Evolutionary conservation across 2,113 vertebrate species (phyloP), one percentile per base, ranked within the genome.

Genomic region (Sinocyclocheilus maitianheensis): DNA sequence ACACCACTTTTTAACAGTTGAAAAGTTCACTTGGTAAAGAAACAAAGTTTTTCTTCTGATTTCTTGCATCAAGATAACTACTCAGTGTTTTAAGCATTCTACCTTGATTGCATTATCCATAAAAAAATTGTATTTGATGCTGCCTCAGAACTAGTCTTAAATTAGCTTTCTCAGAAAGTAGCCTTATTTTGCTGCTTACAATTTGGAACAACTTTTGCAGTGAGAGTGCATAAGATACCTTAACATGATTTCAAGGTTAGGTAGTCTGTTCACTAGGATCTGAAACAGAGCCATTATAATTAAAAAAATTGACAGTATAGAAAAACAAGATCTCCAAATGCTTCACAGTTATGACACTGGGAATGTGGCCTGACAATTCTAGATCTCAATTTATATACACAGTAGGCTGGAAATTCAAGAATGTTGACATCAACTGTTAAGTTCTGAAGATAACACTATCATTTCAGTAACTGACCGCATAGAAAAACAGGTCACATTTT

Each of bases 261-360:
- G 18, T 74, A 43, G 20, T 74, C 10, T 0, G 20, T 37, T n/a
- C 71, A 72, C 69, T 43, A n/a, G 20, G 37, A 4, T 74, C 5
- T 74, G 11, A 74, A 46, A 75, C 4, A 7, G 4, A 46, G 40
- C 71, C 40, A 75, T 46, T 75, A 46, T 46, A 22, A 46, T n/a
- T 12, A 24, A 11, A 75, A 46, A 75, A 75, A 75, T 2, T 24
- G 10, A 75, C 40, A 75, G 5, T 6, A 43, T 3, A 46, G 72
- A 48, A 75, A 74, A 75, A 75, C 72, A 75, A 75, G 5, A 48
- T 75, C 5, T 75, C 40, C 72, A 75, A 75, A 46, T 75, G 72
- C 72, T 46, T 75, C 72, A 75, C 72, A 75, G 72, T 75, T 75
- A 75, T 75, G 72, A 75, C 72, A 75, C 20, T 46, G 72, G 40